Conservation (phyloP, 2,797 vertebrate genomes). For the Craterocephalus amniculus region DNA sequence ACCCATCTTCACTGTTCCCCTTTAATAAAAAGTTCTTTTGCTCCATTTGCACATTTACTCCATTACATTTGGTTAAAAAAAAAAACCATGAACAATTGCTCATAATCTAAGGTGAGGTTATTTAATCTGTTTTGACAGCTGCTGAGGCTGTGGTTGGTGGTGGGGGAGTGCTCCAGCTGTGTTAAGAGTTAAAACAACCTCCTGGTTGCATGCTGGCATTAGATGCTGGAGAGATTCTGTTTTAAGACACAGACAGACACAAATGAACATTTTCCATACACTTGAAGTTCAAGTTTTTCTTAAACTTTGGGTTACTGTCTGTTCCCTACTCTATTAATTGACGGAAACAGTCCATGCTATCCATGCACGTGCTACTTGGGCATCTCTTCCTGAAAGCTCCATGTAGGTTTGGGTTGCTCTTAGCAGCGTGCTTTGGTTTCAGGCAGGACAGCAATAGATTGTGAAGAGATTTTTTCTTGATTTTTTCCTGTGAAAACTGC, state of each 20-base stretch:
- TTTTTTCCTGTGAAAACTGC: not conserved
- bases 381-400: conserved; percentile 39
- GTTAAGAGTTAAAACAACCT: conserved; percentile 51
- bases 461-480: too few relatives aligned
- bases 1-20: not conserved
- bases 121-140: conserved; percentile 23
- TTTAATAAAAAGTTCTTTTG: not conserved
- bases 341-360: conserved; percentile 2
- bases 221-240: not conserved
- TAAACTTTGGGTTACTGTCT: not conserved
- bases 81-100: conserved; percentile 9
- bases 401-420: conserved; percentile 15
- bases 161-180: conserved; percentile 46
- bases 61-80: not conserved
- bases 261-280: conserved; percentile 42
- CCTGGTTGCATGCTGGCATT: conserved; percentile 39
- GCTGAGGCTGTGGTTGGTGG: conserved; percentile 53
- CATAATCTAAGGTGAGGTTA: conserved; percentile 9
- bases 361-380: conserved; percentile 3
- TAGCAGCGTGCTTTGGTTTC: not conserved
- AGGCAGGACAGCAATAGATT: not conserved
- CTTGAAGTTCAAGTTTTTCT: conserved; percentile 12
- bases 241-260: conserved; percentile 24
- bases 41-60: conserved; percentile 3
- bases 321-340: not conserved